Conservation (phyloP, 2,113 vertebrate species). For the Eolophus roseicapilla region DNA sequence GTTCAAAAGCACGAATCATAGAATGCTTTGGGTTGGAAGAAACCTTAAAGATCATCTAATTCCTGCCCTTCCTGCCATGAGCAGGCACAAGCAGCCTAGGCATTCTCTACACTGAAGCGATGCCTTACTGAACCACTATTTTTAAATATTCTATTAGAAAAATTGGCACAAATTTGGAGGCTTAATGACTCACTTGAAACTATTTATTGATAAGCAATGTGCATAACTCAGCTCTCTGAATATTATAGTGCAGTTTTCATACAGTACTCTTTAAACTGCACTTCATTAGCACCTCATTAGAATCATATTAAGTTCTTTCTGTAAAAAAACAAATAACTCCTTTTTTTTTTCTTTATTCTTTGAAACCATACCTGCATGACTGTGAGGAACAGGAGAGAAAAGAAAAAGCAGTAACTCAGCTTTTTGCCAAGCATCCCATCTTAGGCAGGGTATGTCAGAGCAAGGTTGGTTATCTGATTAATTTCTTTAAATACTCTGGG, state of each 20-base stretch:
- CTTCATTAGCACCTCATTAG: conserved; percentile 2
- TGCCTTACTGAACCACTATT: neutral
- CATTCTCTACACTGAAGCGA: neutral
- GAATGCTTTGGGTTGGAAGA: neutral
- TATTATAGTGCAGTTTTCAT: neutral
- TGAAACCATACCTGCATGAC: neutral
- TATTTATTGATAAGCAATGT: neutral
- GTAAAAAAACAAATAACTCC: neutral
- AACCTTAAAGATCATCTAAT: neutral
- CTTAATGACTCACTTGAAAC: neutral
- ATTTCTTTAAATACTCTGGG: neutral
- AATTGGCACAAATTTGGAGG: neutral
- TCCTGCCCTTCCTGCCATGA: neutral
- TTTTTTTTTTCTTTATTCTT: neutral
- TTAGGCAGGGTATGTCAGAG: neutral
- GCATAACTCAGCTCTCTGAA: neutral
- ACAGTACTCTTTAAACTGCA: neutral
- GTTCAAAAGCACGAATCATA: neutral
- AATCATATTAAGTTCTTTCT: neutral
- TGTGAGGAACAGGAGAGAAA: neutral
- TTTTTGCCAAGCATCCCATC: neutral
- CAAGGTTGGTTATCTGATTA: neutral
- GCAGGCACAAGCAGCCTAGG: neutral
- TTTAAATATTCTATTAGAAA: conserved; percentile 6
- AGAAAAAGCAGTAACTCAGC: neutral